Evolutionary conservation across 2,113 vertebrate species (phyloP).

Genomic region (Oryzias javanicus): DNA sequence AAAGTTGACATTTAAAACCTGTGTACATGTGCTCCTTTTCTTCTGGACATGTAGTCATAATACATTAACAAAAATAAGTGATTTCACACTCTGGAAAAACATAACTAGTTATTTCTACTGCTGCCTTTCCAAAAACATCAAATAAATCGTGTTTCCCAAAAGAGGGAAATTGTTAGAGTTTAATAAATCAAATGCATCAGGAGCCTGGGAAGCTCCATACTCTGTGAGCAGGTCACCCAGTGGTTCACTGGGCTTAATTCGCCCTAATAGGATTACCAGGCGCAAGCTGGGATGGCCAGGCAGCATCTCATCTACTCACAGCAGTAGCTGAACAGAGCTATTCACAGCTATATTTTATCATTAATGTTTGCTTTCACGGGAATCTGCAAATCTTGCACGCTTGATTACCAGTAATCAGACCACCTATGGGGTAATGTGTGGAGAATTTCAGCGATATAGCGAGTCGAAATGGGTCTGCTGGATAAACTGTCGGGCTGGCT

Average conservation of each 20-base stretch:
- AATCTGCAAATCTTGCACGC: neutral
- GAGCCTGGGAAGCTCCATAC: conserved; percentile 15
- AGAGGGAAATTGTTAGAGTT: conserved; percentile 10
- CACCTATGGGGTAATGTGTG: conserved; percentile 47
- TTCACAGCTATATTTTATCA: conserved; percentile 7
- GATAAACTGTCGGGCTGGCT: conserved; percentile 93
- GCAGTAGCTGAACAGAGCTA: neutral
- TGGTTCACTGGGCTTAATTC: conserved; percentile 59
- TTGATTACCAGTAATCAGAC: conserved; percentile 15
- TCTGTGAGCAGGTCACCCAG: conserved; percentile 38
- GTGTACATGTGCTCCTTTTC: neutral
- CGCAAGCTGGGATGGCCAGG: conserved; percentile 49
- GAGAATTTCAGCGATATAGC: conserved; percentile 10
- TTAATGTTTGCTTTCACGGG: conserved; percentile 3
- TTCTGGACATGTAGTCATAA: too few species aligned
- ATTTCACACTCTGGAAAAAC: too few species aligned
- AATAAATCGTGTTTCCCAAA: conserved; percentile 1
- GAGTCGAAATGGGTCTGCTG: conserved; percentile 86
- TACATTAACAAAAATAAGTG: too few species aligned
- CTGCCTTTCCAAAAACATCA: conserved; percentile 1
- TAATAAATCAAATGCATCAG: conserved; percentile 42
- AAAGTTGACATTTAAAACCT: neutral
- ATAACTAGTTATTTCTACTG: neutral
- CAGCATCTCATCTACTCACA: conserved; percentile 35
- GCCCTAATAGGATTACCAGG: conserved; percentile 68